A percentile compares a stretch with the other conserved stretches of the same genome.
phyloP scores from a whole-genome alignment of 2,797 vertebrate genomes.

The Podargus strigoides region DNA sequence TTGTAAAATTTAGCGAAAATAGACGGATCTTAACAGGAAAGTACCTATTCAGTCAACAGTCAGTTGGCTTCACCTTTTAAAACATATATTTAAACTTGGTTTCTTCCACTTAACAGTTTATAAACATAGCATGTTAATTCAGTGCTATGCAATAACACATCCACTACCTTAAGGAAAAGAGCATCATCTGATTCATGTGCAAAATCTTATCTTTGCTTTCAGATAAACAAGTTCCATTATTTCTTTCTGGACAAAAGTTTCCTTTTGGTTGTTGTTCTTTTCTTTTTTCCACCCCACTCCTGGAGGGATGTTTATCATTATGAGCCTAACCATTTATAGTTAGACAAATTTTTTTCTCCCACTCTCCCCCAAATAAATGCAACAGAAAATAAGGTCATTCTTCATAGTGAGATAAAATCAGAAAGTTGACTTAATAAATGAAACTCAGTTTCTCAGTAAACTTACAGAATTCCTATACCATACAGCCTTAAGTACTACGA shows the following conservation, averaged over 20 bases:
- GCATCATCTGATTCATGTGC: not conserved
- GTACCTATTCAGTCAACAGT: not conserved
- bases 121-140: not conserved
- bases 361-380: not conserved
- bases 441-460: not conserved
- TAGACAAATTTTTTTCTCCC: not conserved
- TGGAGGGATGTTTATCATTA: not conserved
- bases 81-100: not conserved
- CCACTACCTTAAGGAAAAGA: not conserved
- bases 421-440: not conserved
- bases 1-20: not conserved
- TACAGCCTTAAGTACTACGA: not conserved
- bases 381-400: not conserved
- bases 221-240: not conserved
- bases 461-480: not conserved
- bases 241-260: not conserved
- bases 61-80: not conserved
- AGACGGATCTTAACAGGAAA: not conserved
- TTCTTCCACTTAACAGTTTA: not conserved
- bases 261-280: not conserved
- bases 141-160: not conserved
- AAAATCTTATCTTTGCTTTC: conserved; percentile 5
- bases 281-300: not conserved
- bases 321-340: not conserved
- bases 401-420: not conserved